Conservation (phyloP, 2,113 vertebrate species). For the Empidonax alnorum region DNA sequence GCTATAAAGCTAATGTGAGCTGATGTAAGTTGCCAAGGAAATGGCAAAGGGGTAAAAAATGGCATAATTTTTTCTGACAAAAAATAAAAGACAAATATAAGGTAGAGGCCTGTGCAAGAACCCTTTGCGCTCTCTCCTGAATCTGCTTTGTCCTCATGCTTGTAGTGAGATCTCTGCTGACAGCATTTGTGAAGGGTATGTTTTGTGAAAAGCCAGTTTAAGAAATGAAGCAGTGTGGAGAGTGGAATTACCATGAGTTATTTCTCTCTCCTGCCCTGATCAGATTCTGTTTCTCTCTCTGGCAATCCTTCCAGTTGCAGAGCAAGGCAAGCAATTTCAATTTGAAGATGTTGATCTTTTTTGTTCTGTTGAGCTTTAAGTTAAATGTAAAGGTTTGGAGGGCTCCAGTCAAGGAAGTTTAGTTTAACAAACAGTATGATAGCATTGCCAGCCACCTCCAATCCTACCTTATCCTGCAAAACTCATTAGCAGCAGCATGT, state of each 20-base stretch:
- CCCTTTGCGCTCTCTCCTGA: neutral
- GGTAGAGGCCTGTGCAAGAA: neutral
- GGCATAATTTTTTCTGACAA: neutral
- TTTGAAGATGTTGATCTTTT: neutral
- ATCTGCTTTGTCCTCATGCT: neutral
- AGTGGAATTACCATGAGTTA: neutral
- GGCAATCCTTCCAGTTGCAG: neutral
- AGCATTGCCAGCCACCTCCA: neutral
- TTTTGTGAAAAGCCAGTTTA: constrained; percentile 20
- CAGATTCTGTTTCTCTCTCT: neutral
- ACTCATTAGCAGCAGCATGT: neutral
- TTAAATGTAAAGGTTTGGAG: neutral
- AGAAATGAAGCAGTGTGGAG: neutral
- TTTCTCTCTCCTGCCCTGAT: neutral
- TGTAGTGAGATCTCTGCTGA: neutral
- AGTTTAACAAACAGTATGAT: neutral
- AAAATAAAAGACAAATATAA: constrained; percentile 10
- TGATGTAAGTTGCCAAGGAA: constrained; percentile 2
- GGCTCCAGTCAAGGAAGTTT: neutral
- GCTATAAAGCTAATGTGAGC: neutral
- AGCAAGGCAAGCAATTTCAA: neutral
- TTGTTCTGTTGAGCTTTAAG: neutral
- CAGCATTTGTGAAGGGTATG: neutral
- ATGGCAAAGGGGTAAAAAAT: neutral
- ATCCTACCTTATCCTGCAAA: neutral